Evolutionary conservation across 2,797 vertebrate species (phyloP).

Genomic region (Protosalanx chinensis): DNA sequence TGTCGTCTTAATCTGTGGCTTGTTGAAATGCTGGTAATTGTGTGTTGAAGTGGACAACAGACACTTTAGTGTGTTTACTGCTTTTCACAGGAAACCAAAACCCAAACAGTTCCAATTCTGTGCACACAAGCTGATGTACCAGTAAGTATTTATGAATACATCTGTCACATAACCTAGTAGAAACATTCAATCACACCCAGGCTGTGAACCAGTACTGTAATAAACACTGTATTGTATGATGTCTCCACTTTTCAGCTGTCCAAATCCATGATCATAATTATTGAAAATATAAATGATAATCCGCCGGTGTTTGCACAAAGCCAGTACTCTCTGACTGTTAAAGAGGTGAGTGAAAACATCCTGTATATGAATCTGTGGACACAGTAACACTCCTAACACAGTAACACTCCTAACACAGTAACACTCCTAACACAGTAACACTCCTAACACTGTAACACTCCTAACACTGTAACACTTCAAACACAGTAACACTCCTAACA

Average conservation of each 20-base stretch:
- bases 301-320: constrained; percentile 43
- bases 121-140: rapidly evolving
- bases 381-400: not conserved
- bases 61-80: not conserved
- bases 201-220: too few species aligned
- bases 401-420: too few species aligned
- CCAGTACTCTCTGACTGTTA: not conserved
- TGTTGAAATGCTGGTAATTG: not conserved
- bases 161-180: not conserved
- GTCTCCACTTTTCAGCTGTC: not conserved
- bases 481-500: too few species aligned
- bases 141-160: constrained; percentile 23
- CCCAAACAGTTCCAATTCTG: rapidly evolving
- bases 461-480: too few species aligned
- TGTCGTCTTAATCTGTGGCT: not conserved
- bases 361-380: not conserved
- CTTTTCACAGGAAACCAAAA: rapidly evolving
- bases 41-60: not conserved
- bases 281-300: constrained; percentile 61
- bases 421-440: too few species aligned
- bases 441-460: too few species aligned
- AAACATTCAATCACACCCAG: too few species aligned
- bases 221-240: not conserved
- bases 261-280: rapidly evolving
- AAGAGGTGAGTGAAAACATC: constrained; percentile 60